Conservation (phyloP, 1,140 invertebrate species). For the Tribolium castaneum region DNA sequence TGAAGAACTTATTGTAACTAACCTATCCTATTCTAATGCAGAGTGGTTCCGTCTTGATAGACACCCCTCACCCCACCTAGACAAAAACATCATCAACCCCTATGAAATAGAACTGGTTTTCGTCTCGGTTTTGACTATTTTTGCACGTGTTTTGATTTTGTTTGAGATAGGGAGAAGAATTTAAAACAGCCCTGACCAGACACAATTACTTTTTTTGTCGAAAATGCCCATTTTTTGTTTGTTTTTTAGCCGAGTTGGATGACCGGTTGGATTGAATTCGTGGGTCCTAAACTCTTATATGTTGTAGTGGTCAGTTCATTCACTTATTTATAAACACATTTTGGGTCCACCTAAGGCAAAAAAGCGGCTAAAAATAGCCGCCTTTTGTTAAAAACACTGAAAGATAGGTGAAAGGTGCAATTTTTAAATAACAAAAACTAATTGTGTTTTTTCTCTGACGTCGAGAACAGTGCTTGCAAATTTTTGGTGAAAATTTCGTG, state of each 20-base stretch:
- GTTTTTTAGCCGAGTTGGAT: conserved; percentile 31
- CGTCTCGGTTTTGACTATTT: background rate
- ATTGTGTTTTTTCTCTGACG: conserved; percentile 26
- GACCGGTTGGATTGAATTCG: conserved; percentile 46
- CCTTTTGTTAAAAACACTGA: conserved; percentile 10
- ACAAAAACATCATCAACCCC: conserved; percentile 1
- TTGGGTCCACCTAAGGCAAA: conserved; percentile 10
- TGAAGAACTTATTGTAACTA: conserved; percentile 2
- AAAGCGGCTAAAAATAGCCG: conserved; percentile 39
- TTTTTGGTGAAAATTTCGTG: background rate
- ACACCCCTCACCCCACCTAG: background rate
- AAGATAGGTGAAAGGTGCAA: conserved; percentile 42
- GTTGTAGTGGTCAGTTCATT: conserved; percentile 57
- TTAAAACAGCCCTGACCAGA: conserved; percentile 37
- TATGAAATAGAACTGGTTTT: background rate
- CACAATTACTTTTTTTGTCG: conserved; percentile 41
- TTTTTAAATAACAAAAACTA: conserved; percentile 49
- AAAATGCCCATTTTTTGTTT: conserved; percentile 10
- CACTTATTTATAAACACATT: conserved; percentile 5
- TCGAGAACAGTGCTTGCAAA: background rate
- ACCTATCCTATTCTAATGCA: conserved; percentile 21
- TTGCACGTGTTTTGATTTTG: background rate
- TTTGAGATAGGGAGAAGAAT: background rate
- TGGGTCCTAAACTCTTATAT: conserved; percentile 56
- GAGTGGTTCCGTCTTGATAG: conserved; percentile 1